Percentiles rank a stretch among this genome's conserved stretches.
Conservation (phyloP, 2,888 invertebrate genomes). For the Petrophora chlorosata region DNA sequence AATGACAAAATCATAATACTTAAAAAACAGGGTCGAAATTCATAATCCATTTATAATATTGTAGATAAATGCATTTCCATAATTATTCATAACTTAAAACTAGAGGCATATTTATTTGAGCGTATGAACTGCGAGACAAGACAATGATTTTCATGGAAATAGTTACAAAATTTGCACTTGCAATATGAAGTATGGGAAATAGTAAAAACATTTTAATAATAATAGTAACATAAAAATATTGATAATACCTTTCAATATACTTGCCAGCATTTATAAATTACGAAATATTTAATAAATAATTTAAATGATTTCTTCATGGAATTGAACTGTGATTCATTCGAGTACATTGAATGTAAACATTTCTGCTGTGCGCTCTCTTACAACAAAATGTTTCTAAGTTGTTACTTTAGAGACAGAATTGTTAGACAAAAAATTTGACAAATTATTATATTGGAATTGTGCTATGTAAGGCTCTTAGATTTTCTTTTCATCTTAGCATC, state of each 20-base stretch:
- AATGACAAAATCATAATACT: conserved; percentile 6
- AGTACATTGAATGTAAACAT: background rate
- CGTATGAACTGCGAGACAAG: background rate
- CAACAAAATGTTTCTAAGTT: too few relatives aligned
- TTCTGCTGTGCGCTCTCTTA: too few relatives aligned
- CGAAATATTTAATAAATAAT: background rate
- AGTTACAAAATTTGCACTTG: too few relatives aligned
- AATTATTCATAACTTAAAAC: conserved; percentile 6
- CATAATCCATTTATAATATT: conserved; percentile 10
- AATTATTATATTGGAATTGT: too few relatives aligned
- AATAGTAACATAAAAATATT: too few relatives aligned
- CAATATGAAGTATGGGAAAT: too few relatives aligned
- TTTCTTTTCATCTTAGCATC: too few relatives aligned
- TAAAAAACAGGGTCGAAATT: conserved; percentile 20
- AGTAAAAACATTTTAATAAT: too few relatives aligned
- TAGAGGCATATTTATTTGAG: conserved; percentile 3
- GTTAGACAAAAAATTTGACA: too few relatives aligned
- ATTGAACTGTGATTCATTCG: background rate
- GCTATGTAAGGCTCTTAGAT: too few relatives aligned
- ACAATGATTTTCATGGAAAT: too few relatives aligned
- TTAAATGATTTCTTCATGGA: background rate
- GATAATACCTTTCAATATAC: too few relatives aligned
- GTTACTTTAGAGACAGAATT: background rate
- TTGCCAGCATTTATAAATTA: conserved; percentile 1
- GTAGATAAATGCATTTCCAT: conserved; percentile 18